Base-by-base conservation (phyloP, 2,888 invertebrate genomes). In the Aricia artaxerxes region DNA sequence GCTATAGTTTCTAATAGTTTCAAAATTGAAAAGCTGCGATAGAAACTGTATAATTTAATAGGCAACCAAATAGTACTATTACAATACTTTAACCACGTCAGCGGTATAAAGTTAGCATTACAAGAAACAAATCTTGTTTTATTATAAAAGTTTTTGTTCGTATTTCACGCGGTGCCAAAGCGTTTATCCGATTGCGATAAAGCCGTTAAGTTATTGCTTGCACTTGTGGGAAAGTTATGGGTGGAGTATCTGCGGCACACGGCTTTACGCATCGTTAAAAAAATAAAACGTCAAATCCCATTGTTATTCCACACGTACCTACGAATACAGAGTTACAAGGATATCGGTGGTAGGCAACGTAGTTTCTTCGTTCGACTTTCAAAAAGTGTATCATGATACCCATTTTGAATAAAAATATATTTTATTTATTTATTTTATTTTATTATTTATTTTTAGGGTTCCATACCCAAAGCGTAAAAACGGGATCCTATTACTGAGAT, bases 61-160 rank as follows among this genome's bases (percentile, higher is more conserved):
- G 13, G 53, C 4, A 53, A 53, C 13, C 13, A 53, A 53, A 53
- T 13, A 53, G 16, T 57, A 57, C 16, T 13, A 53, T 57, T 57
- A 57, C 4, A 57, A 16, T 16, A 57, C 16, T 57, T 13, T 16
- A 64, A 31, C 61, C n/a, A 4, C 7, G 9, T n/a, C 49, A 16
- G 24, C 61, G 61, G 31, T 11, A 31, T 31, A 31, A 31, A 64
- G 64, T 69, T 31, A 31, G 64, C 11, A 11, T 64, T 64, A 31
- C 64, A 64, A 64, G 69, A 69, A 69, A 35, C 35, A 69, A 69
- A 69, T 69, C 69, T 69, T 69, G 69, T 69, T 69, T 16, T 69
- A 69, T 38, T 69, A 69, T 69, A 38, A 69, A 69, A 69, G 35
- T 69, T 69, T 69, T 69, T 69, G 69, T 69, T 69, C 35, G 35